Percentiles rank a stretch among this genome's conserved stretches.
phyloP scores from a whole-genome alignment of 2,113 vertebrate genomes.

The Aptenodytes patagonicus region DNA sequence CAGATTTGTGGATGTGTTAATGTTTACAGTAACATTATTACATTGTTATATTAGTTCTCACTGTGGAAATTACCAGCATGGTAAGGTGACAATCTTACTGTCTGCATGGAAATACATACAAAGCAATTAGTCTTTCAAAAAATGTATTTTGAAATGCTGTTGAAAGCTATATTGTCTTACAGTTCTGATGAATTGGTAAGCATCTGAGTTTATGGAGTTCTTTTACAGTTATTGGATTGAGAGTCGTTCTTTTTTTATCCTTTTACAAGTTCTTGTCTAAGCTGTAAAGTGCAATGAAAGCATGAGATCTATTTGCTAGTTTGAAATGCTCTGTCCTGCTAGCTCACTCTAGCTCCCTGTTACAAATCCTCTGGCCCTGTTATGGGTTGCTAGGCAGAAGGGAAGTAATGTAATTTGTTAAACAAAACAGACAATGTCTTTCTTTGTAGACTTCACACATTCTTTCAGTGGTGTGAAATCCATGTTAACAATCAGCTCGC shows the following conservation, averaged over 20 bases:
- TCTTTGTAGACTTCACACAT: not conserved
- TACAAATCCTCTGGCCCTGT: not conserved
- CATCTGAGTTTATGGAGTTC: not conserved
- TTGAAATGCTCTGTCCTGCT: not conserved
- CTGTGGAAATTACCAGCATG: not conserved
- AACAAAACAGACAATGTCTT: slow-evolving; percentile 40
- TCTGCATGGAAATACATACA: not conserved
- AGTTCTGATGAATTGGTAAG: not conserved
- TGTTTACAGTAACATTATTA: not conserved
- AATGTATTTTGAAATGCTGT: not conserved
- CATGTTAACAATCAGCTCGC: not conserved
- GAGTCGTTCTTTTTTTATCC: not conserved
- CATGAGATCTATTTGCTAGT: not conserved
- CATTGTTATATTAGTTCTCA: not conserved
- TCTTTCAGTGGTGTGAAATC: slow-evolving; percentile 42
- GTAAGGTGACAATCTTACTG: not conserved
- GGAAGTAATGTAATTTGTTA: slow-evolving; percentile 44
- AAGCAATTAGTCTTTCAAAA: not conserved
- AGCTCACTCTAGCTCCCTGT: not conserved
- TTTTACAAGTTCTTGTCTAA: not conserved
- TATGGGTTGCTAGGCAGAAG: slow-evolving; percentile 32
- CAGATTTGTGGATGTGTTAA: not conserved
- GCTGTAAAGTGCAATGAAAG: not conserved
- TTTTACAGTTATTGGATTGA: not conserved
- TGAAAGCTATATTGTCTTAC: not conserved